Evolutionary conservation across 1,140 invertebrate genomes (phyloP).

Genomic region (Diorhabda sublineata): DNA sequence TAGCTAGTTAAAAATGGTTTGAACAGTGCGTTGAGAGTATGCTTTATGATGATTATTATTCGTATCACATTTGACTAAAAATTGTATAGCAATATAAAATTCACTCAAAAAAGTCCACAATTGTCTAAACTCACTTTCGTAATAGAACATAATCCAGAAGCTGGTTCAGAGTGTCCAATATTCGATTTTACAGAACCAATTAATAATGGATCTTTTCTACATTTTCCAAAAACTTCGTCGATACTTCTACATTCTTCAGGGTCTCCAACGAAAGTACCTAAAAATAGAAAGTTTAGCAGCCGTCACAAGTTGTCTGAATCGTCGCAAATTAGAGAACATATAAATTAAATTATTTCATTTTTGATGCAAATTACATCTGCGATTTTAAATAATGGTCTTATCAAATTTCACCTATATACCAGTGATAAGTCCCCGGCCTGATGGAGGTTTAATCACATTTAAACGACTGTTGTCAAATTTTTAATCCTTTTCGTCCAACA

Average conservation of each 20-base stretch:
- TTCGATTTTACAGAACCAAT: slow-evolving; percentile 92
- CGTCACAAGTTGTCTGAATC: background rate
- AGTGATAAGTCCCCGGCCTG: too few species aligned
- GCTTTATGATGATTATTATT: too few species aligned
- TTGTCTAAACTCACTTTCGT: slow-evolving; percentile 54
- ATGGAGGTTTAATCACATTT: background rate
- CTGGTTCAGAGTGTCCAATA: slow-evolving; percentile 86
- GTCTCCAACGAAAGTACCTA: slow-evolving; percentile 56
- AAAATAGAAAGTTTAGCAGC: slow-evolving; percentile 1
- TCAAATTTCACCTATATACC: too few species aligned
- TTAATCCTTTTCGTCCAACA: too few species aligned
- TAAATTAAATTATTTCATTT: slow-evolving; percentile 26
- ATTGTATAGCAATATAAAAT: background rate
- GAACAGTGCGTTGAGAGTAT: too few species aligned
- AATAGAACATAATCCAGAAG: slow-evolving; percentile 78
- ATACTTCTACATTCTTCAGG: slow-evolving; percentile 63
- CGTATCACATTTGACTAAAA: too few species aligned
- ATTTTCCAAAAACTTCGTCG: slow-evolving; percentile 52
- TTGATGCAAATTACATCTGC: too few species aligned
- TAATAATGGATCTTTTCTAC: slow-evolving; percentile 62
- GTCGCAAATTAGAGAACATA: background rate
- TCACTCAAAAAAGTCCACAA: background rate
- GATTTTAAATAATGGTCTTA: too few species aligned
- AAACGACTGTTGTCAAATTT: background rate
- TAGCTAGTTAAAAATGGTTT: too few species aligned